Percentiles rank a stretch among this genome's conserved stretches.
These are phyloP conservation scores for Drosophila repletoides DNA, from an alignment of 1,140 invertebrate species.

Conservation along the genomic window DNA sequence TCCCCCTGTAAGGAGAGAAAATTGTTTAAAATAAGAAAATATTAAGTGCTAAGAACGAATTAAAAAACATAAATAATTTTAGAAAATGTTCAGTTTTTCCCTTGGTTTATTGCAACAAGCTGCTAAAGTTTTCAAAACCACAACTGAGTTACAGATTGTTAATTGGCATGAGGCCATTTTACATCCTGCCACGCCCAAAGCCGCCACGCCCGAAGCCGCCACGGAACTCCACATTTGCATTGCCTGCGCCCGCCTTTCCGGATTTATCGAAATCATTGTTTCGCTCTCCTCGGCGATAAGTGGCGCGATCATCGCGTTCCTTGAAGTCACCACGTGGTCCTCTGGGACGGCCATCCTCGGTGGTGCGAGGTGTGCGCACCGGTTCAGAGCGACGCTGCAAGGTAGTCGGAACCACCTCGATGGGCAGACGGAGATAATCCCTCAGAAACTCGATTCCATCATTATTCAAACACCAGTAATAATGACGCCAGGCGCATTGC, in stretches of 20 bases:
- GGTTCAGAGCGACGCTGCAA: constrained; percentile 25
- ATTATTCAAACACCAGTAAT: constrained; percentile 34
- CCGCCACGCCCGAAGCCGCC: constrained; percentile 16
- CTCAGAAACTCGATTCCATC: constrained; percentile 32
- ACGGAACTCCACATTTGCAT: constrained; percentile 1
- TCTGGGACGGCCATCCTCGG: background rate
- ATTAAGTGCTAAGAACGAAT: too few relatives aligned
- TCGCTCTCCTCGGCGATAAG: constrained; percentile 3
- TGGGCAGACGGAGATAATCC: constrained; percentile 11
- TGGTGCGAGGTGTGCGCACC: constrained; percentile 17
- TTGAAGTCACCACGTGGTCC: constrained; percentile 2
- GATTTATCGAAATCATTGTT: constrained; percentile 4
- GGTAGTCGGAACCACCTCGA: constrained; percentile 27
- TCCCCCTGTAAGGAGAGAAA: too few relatives aligned
- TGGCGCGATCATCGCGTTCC: constrained; percentile 13
- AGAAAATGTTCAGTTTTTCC: too few relatives aligned
- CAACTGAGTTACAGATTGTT: too few relatives aligned
- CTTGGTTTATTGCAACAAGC: too few relatives aligned
- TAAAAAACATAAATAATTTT: too few relatives aligned
- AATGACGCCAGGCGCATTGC: constrained; percentile 32
- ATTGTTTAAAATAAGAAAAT: too few relatives aligned
- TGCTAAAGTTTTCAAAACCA: too few relatives aligned
- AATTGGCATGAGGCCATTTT: background rate
- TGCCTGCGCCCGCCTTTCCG: background rate
- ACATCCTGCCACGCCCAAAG: background rate